A percentile compares a stretch with the other conserved stretches of the same genome.
phyloP scores from a whole-genome alignment of 2,113 vertebrate species.

The sheep (Ovis aries) region DNA sequence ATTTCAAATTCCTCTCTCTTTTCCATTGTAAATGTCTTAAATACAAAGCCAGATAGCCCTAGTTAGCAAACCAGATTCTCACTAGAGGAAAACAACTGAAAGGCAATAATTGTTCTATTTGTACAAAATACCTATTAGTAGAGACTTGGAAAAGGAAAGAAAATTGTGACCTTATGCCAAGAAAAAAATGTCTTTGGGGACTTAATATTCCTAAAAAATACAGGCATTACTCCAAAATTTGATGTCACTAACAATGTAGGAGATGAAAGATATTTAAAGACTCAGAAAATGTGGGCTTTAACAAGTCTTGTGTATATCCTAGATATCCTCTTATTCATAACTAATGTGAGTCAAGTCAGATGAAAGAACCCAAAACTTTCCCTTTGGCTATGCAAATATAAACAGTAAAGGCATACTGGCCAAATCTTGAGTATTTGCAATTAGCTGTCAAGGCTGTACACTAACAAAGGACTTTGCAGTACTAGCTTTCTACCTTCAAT shows the following conservation, averaged over 20 bases:
- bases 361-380: background rate
- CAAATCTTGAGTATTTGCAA: background rate
- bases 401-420: background rate
- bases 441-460: background rate
- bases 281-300: constrained; percentile 8
- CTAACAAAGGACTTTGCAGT: background rate
- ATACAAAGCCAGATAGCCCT: background rate
- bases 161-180: background rate
- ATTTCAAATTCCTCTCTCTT: constrained; percentile 32
- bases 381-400: background rate
- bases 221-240: constrained; percentile 24
- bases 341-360: background rate
- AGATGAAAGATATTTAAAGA: constrained; percentile 13
- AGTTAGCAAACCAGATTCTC: background rate
- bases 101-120: background rate
- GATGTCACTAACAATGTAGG: constrained; percentile 18
- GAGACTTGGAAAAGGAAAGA: constrained; percentile 16
- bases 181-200: background rate
- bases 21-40: background rate
- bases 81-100: background rate
- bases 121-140: constrained; percentile 3
- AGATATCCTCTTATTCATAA: background rate
- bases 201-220: constrained; percentile 26
- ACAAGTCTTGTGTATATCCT: background rate
- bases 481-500: background rate